Evolutionary conservation across 2,113 vertebrate species (phyloP).

Genomic region (Ploceus nigricollis): DNA sequence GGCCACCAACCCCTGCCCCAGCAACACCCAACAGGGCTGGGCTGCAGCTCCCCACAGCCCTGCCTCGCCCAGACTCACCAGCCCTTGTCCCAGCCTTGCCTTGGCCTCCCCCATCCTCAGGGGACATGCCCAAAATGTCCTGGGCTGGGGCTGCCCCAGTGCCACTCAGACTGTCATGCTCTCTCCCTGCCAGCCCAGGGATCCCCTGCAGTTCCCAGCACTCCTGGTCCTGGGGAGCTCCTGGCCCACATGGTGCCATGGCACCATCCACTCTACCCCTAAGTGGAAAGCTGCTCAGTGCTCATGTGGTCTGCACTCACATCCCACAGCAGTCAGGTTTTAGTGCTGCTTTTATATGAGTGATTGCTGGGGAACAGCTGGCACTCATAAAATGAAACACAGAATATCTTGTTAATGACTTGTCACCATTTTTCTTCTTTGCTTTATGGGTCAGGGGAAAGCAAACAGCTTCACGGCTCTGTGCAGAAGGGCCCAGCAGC

Average conservation of each 20-base stretch:
- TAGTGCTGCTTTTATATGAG: conserved; percentile 11
- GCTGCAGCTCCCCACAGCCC: background rate
- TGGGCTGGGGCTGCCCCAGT: background rate
- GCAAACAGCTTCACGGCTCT: background rate
- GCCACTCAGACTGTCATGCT: background rate
- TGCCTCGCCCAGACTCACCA: background rate
- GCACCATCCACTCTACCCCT: background rate
- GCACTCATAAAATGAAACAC: conserved; percentile 31
- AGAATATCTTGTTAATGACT: conserved; percentile 43
- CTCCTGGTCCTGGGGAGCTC: accelerated
- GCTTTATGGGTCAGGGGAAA: background rate
- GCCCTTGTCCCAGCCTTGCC: background rate
- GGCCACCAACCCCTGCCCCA: background rate
- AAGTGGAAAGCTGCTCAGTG: background rate
- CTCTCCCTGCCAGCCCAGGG: too few species aligned
- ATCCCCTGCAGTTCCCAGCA: background rate
- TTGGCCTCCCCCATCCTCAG: background rate
- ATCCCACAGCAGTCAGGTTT: background rate
- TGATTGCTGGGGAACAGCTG: conserved; percentile 42
- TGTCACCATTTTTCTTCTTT: conserved; percentile 3
- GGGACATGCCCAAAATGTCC: background rate
- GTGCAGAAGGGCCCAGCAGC: background rate
- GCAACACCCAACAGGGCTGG: accelerated
- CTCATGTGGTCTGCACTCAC: background rate
- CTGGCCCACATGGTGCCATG: accelerated